A percentile compares a stretch with the other conserved stretches of the same genome.
Evolutionary conservation across 2,113 vertebrate genomes (phyloP).

Genomic region (Speoplatyrhinus poulsoni): DNA sequence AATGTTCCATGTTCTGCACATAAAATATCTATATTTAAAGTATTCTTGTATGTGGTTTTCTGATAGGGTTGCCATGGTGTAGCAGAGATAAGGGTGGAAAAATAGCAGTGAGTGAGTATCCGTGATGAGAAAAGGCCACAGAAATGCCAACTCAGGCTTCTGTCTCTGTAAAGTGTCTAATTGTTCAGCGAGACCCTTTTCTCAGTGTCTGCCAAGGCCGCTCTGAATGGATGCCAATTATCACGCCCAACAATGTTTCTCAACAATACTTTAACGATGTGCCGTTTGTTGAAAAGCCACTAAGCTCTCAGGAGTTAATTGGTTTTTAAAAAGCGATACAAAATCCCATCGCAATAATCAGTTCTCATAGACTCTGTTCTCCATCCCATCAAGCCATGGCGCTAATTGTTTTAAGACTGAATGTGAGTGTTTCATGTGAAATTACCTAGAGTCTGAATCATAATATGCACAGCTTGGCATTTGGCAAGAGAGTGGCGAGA

Average conservation of each 20-base stretch:
- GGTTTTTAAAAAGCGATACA: conserved; percentile 79
- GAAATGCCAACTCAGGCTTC: conserved; percentile 71
- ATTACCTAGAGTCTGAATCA: conserved; percentile 63
- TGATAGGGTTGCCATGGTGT: conserved; percentile 24
- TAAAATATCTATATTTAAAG: conserved; percentile 25
- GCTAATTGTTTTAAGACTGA: conserved; percentile 73
- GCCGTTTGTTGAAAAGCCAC: conserved; percentile 74
- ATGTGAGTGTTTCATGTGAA: conserved; percentile 60
- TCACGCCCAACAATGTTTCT: conserved; percentile 70
- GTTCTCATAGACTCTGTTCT: conserved; percentile 67
- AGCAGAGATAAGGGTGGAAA: conserved; percentile 56
- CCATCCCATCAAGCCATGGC: conserved; percentile 66
- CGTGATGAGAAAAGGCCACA: conserved; percentile 48
- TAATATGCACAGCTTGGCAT: conserved; percentile 49
- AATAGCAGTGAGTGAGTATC: conserved; percentile 39
- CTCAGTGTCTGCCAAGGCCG: conserved; percentile 59
- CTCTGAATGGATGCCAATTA: conserved; percentile 75
- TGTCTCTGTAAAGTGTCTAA: conserved; percentile 57
- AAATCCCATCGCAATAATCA: conserved; percentile 75
- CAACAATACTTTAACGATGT: conserved; percentile 73
- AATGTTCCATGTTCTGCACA: conserved; percentile 22
- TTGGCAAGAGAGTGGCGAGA: conserved; percentile 38
- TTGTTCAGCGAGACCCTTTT: conserved; percentile 65
- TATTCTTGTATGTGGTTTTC: conserved; percentile 37
- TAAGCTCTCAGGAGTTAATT: conserved; percentile 78